Conservation (phyloP, 1,140 invertebrate species). For the Sminthurides bifidus region DNA sequence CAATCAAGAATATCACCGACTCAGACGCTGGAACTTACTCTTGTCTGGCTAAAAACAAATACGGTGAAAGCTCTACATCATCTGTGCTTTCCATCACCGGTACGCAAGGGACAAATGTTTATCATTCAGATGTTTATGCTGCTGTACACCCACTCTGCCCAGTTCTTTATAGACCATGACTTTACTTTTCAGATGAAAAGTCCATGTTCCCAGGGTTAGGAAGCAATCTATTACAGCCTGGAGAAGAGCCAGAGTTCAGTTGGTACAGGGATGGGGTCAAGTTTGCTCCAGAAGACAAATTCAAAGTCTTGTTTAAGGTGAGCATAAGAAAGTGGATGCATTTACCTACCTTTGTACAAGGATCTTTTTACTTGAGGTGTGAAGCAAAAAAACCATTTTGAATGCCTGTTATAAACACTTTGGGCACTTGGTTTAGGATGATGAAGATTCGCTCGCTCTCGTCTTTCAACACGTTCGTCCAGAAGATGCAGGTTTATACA, state of each 20-base stretch:
- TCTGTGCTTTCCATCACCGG: too few relatives aligned
- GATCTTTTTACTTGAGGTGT: not conserved
- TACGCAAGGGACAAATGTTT: too few relatives aligned
- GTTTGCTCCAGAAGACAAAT: constrained; percentile 83
- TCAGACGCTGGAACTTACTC: constrained; percentile 78
- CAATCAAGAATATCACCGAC: constrained; percentile 67
- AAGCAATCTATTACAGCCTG: constrained; percentile 52
- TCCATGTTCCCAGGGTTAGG: constrained; percentile 60
- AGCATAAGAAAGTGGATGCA: constrained; percentile 1
- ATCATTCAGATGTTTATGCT: too few relatives aligned
- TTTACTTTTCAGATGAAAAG: constrained; percentile 52
- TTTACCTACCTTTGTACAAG: not conserved
- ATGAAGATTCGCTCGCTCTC: constrained; percentile 79
- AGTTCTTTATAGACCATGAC: too few relatives aligned
- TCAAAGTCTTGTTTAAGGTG: constrained; percentile 73
- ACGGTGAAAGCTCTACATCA: too few relatives aligned
- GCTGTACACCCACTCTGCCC: too few relatives aligned
- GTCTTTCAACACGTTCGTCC: constrained; percentile 88
- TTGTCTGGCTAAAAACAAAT: constrained; percentile 72
- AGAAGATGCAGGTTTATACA: constrained; percentile 82
- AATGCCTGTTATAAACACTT: not conserved
- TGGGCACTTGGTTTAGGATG: constrained; percentile 46
- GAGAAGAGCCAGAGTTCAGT: constrained; percentile 64
- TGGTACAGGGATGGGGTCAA: constrained; percentile 83
- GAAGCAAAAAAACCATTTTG: not conserved